Base-by-base conservation (phyloP, 2,888 invertebrate species). In the Dolomedes plantarius region DNA sequence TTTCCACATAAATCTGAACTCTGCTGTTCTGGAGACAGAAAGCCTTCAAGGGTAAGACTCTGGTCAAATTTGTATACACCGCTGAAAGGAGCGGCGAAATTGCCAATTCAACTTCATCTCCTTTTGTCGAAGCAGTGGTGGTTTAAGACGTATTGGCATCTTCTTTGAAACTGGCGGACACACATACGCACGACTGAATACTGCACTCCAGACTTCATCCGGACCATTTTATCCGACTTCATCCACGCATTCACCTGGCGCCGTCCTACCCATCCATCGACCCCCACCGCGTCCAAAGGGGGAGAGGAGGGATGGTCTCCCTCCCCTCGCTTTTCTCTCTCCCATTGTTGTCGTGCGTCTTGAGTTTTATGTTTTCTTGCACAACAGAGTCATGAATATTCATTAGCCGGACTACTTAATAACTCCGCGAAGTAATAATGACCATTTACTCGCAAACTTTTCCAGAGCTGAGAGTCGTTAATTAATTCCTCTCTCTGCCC, bases 371-470 rank as follows among this genome's bases (percentile, higher is more conserved):
- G 56, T 56, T 56, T 56, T 56, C 56, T 56, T 56, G 23, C 56
- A 23, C 56, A 23, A 56, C 56, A 23, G 23, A 56, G 56, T 56
- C 23, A 56, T 56, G 56, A 56, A 56, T 56, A 56, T 56, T 56
- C 56, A 56, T 56, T 56, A 56, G 56, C 56, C 23, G 56, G 56
- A 56, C 19, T 56, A 19, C 56, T 56, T 56, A 56, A 56, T 56
- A 56, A 56, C 56, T 56, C 56, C 23, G 23, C 56, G 23, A 56
- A 56, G 56, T 56, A 56, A 56, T 56, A 56, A 56, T 56, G 56
- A 56, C 56, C 56, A 56, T 56, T 56, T 56, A 56, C 56, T 56
- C 23, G 23, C 56, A 56, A 56, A 56, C 56, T 56, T 56, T 56
- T 56, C 56, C 56, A 19, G 56, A 46, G 16, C 41, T 13, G 41